A percentile compares a stretch with the other conserved stretches of the same genome.
Evolutionary conservation across 1,140 invertebrate genomes (phyloP).

Genomic region (Chymomyza costata): DNA sequence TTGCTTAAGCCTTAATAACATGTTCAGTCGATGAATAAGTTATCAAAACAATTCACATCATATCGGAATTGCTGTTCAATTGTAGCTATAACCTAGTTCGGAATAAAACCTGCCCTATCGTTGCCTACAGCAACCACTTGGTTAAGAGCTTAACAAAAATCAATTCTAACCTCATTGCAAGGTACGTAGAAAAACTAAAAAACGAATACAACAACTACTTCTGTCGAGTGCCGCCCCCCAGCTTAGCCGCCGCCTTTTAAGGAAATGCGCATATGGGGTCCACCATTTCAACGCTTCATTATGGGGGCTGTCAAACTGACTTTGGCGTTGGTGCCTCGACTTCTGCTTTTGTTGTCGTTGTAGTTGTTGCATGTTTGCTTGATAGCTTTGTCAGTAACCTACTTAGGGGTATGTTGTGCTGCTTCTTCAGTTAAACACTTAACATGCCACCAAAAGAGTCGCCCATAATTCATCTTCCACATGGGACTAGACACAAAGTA

Average conservation of each 20-base stretch:
- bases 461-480: too few relatives aligned
- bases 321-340: constrained; percentile 2
- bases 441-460: constrained; percentile 3
- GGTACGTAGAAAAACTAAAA: constrained; percentile 2
- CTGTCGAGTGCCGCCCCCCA: constrained; percentile 14
- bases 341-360: constrained; percentile 1
- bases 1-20: too few relatives aligned
- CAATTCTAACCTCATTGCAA: constrained; percentile 49
- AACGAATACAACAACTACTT: constrained; percentile 1
- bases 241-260: constrained; percentile 17
- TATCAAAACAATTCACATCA: too few relatives aligned
- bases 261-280: constrained; percentile 21
- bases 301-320: constrained; percentile 10
- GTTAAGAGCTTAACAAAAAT: constrained; percentile 34
- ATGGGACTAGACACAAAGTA: too few relatives aligned
- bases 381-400: constrained; percentile 45
- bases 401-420: constrained; percentile 40
- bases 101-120: constrained; percentile 21
- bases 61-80: constrained; percentile 10
- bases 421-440: constrained; percentile 40
- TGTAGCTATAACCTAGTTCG: constrained; percentile 41
- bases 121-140: not conserved
- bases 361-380: constrained; percentile 12
- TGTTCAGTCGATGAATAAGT: too few relatives aligned
- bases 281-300: constrained; percentile 15